Base-by-base conservation (phyloP, 2,797 vertebrate species). In the Hippocampus kuda region DNA sequence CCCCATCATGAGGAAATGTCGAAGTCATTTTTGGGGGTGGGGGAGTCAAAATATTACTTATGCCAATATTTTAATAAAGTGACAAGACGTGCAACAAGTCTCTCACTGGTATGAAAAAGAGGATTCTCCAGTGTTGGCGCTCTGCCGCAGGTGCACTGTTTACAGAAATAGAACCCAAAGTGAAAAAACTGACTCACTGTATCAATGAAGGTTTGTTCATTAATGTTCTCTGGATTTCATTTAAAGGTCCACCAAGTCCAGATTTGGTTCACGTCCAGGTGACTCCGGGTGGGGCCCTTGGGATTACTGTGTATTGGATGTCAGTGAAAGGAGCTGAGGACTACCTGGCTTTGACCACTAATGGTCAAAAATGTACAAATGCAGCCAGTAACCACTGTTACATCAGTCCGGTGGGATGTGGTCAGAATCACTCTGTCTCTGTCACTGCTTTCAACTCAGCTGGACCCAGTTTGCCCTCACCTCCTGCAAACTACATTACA, bases 361-460 rank as follows among this genome's bases (percentile, higher is more conserved):
- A 71, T 1, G 87, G 87, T 7, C 83, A 87, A 75, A 93, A 89
- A 75, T 97, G 94, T 59, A 79, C 62, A 53, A 83, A 86, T 18
- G 79, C 83, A 0, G 11, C 27, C 1, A 77, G 72, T 5, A 81
- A 49, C 46, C 87, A 79, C 81, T 99, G 96, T 49, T 69, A 66
- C 62, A 88, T 97, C 70, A 65, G 75, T 3, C 84, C 91, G 0
- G 86, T 94, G 26, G 84, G 76, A 6, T 98, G 95, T 24, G 82
- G 95, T 34, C 90, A 91, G 69, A 91, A 92, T 64, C 90, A 92
- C 73, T 74, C 83, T 0, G 63, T 97, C 64, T 81, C 79, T 2
- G 91, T 95, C 51, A 76, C 63, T 6, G 94, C 96, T 16, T 71
- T 77, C 20, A 97, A 97, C n/a, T 71, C 80, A 0, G 96, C 92